phyloP scores from a whole-genome alignment of 2,797 vertebrate genomes.

The Falco berigora region DNA sequence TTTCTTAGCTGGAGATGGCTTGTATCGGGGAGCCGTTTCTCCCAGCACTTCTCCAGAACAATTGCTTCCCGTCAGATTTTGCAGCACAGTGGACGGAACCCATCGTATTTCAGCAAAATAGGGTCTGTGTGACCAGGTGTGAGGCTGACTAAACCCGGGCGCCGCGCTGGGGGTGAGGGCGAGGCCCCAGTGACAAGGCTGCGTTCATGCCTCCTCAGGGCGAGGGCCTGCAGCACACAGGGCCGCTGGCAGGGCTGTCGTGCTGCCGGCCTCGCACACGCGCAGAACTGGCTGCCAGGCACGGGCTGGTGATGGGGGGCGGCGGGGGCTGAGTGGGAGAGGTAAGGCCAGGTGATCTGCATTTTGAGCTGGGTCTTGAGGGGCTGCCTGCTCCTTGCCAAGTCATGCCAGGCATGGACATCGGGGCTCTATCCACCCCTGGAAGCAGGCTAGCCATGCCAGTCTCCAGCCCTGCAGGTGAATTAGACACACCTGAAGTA shows the following conservation, averaged over 20 bases:
- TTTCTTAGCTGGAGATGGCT: neutral
- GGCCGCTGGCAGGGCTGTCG: no score
- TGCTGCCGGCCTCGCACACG: neutral
- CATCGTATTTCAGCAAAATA: fast-evolving
- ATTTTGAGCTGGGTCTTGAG: no score
- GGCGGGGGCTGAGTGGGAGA: no score
- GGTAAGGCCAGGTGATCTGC: neutral
- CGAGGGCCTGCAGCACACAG: neutral
- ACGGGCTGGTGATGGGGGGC: fast-evolving
- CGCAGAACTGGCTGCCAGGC: neutral
- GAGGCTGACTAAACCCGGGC: neutral
- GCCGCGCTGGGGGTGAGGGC: fast-evolving
- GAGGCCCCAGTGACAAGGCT: fast-evolving
- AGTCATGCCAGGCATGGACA: fast-evolving
- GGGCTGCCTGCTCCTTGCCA: no score
- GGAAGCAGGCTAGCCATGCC: fast-evolving
- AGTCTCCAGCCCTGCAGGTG: neutral
- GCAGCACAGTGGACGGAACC: neutral
- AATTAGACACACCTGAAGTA: no score
- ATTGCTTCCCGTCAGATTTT: fast-evolving
- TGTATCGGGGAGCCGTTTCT: neutral
- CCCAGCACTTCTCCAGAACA: neutral
- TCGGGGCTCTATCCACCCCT: fast-evolving
- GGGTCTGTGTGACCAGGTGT: fast-evolving
- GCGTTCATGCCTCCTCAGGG: no score